Base-by-base conservation (phyloP, 2,797 vertebrate species). In the Epinephelus malabaricus region DNA sequence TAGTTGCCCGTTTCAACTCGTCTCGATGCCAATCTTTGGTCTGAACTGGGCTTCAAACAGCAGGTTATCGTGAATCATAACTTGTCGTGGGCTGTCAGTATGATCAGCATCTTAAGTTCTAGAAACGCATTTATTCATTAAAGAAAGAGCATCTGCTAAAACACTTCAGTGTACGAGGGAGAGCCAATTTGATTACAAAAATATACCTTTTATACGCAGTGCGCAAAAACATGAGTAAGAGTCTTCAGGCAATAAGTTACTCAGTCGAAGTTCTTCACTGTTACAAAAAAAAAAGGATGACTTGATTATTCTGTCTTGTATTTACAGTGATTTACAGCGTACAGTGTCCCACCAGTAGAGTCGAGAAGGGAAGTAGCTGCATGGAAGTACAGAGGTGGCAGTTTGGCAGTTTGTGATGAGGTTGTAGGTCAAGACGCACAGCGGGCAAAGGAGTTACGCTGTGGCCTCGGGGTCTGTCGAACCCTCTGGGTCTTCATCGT, bases 401-500 rank as follows among this genome's bases (percentile, higher is more conserved):
- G 55, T 72, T 61, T 67, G 69, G 73, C 76, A 71, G 76, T 84
- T 82, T 83, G 70, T 69, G 76, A 78, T 77, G 83, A 82, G 65
- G 84, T 74, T 71, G 62, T n/a, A 64, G 68, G 46, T 59, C 38
- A 45, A 78, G 61, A 84, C 53, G 49, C 19, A 54, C 53, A 76
- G 21, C 56, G 51, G 27, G 21, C 5, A 21, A 40, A n/a, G 30
- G 11, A n/a, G 65, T 91, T 85, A 98, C 38, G 94, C 96, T 78
- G 97, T 97, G 60, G 97, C 97, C 91, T 97, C 97, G 7, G 96
- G 95, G 94, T 97, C 97, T 87, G 96, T 95, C 0, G 96, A 96
- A 59, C 97, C 97, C 88, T 98, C 97, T 9, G 97, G 97, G 84
- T 98, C 97, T 92, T 98, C 97, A 61, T 98, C 98, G 1, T 98